Conservation (phyloP, 2,888 invertebrate genomes). For the Cartodere bifasciata region DNA sequence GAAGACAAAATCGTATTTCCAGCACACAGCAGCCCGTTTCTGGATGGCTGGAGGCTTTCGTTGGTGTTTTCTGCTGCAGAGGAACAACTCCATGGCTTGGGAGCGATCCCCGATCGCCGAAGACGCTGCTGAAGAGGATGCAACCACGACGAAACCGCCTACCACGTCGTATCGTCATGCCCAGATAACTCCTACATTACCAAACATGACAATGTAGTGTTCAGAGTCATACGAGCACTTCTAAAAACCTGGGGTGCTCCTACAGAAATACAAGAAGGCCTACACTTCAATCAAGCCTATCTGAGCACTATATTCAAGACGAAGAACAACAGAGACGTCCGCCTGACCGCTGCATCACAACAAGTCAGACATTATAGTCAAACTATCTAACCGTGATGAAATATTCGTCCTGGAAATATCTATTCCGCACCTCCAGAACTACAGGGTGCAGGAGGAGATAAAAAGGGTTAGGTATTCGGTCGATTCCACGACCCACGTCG, state of each 20-base stretch:
- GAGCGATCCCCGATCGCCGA: neutral
- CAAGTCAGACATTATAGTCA: conserved; percentile 10
- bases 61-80: neutral
- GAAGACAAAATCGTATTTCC: neutral
- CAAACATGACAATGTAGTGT: conserved; percentile 5
- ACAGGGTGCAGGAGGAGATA: conserved; percentile 1
- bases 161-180: conserved; percentile 6
- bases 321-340: conserved; percentile 7
- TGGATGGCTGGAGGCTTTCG: neutral
- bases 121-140: conserved; percentile 3
- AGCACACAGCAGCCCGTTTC: neutral
- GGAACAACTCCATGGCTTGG: conserved; percentile 1
- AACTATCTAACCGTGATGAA: neutral
- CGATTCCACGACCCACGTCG: neutral
- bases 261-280: conserved; percentile 1
- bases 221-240: conserved; percentile 1
- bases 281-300: conserved; percentile 1
- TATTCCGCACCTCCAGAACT: conserved; percentile 8
- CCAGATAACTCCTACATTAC: neutral
- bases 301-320: neutral
- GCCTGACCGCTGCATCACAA: conserved; percentile 9
- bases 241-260: neutral
- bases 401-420: conserved; percentile 9
- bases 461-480: conserved; percentile 1
- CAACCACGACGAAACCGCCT: conserved; percentile 2